phyloP scores from a whole-genome alignment of 2,797 vertebrate genomes.

The Rhabdophis nuchalis region DNA sequence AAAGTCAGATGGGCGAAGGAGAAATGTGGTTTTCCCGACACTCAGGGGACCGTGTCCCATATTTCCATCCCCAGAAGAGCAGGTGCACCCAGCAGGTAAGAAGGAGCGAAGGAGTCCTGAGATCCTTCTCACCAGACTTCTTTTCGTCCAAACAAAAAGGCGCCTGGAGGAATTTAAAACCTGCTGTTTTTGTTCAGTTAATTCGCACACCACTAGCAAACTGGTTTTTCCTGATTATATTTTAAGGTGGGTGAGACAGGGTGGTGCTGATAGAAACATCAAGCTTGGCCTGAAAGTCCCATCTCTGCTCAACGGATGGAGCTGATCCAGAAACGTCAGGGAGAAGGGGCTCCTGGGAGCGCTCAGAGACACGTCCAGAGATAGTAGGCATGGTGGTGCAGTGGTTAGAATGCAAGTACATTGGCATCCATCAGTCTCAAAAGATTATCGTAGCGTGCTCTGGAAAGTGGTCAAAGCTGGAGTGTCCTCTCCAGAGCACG shows the following conservation, averaged over 20 bases:
- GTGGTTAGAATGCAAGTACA: not conserved
- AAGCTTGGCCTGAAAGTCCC: not conserved
- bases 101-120: slow-evolving; percentile 1
- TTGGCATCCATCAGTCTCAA: too few species aligned
- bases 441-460: too few species aligned
- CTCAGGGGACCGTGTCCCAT: not conserved
- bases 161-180: slow-evolving; percentile 47
- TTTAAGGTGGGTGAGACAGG: not conserved
- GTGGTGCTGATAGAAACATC: not conserved
- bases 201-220: slow-evolving; percentile 41
- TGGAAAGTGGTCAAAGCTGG: too few species aligned
- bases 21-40: slow-evolving; percentile 17
- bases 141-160: slow-evolving; percentile 49
- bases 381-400: not conserved
- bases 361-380: not conserved
- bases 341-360: not conserved
- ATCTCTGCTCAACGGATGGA: not conserved
- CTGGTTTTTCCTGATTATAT: slow-evolving; percentile 55
- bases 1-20: slow-evolving; percentile 8
- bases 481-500: too few species aligned
- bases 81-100: slow-evolving; percentile 16
- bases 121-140: not conserved
- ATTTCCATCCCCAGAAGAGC: slow-evolving; percentile 20
- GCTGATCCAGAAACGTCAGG: not conserved
- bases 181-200: slow-evolving; percentile 34